phyloP scores from a whole-genome alignment of 2,797 vertebrate genomes.

The Limosa lapponica region DNA sequence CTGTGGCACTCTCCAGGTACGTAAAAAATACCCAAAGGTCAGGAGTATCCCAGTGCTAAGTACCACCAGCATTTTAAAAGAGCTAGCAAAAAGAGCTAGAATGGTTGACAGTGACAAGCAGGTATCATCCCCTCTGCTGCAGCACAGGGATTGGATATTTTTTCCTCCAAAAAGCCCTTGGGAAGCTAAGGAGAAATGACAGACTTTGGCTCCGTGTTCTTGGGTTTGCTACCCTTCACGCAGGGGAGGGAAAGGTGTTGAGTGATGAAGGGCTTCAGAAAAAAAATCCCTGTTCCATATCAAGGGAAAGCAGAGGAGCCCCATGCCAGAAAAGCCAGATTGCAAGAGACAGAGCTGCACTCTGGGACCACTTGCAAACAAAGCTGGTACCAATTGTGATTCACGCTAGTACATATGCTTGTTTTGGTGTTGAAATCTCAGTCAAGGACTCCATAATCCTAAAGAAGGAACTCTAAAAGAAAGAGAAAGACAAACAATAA shows the following conservation, averaged over 20 bases:
- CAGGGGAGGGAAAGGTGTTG: not conserved
- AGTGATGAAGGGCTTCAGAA: conserved; percentile 36
- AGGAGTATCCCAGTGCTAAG: not conserved
- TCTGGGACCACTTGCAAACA: conserved; percentile 61
- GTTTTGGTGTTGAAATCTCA: conserved; percentile 43
- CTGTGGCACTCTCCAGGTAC: not conserved
- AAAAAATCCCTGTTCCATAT: not conserved
- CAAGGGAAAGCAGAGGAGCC: conserved; percentile 35
- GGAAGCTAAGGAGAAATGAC: conserved; percentile 22
- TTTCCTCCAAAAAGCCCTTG: conserved; percentile 13
- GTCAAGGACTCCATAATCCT: conserved; percentile 26
- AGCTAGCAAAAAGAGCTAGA: not conserved
- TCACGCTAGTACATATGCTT: conserved; percentile 50
- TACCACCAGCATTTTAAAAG: not conserved
- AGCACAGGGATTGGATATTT: not conserved
- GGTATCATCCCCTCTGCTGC: not conserved
- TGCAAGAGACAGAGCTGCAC: conserved; percentile 45
- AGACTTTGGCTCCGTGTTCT: not conserved
- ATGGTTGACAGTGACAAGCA: not conserved
- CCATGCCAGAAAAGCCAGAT: conserved; percentile 62
- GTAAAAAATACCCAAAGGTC: not conserved
- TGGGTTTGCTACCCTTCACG: not conserved
- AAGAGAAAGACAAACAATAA: not conserved
- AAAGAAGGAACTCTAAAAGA: not conserved
- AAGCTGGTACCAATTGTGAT: conserved; percentile 42